Percentiles rank a stretch among this genome's conserved stretches.
These are phyloP conservation scores for Palythoa caribaeorum DNA, from an alignment of 92 coral and sea anemone species.

Conservation along the genomic window DNA sequence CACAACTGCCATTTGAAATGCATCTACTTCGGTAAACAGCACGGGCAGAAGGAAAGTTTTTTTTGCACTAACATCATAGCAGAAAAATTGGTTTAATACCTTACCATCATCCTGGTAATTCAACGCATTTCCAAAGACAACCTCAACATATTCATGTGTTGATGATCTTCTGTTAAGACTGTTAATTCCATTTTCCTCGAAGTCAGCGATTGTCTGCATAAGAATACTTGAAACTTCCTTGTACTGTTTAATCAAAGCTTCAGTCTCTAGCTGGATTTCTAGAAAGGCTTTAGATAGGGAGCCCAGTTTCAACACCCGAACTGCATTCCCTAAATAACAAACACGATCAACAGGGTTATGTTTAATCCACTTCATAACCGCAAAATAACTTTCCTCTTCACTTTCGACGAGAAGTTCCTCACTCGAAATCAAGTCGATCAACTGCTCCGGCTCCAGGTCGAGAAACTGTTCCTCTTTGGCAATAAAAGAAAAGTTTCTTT, in stretches of 20 bases:
- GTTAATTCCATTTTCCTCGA: not conserved
- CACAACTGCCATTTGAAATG: conserved; percentile 59
- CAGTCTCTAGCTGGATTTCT: conserved; percentile 48
- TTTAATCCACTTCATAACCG: conserved; percentile 74
- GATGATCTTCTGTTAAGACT: conserved; percentile 52
- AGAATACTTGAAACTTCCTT: not conserved
- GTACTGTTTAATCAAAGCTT: conserved; percentile 46
- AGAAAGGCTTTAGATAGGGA: conserved; percentile 59
- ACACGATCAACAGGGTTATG: conserved; percentile 57
- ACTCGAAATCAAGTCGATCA: conserved; percentile 51
- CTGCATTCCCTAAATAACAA: conserved; percentile 44
- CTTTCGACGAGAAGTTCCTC: conserved; percentile 69
- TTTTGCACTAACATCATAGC: conserved; percentile 70
- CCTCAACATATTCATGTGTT: conserved; percentile 56
- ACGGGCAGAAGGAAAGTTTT: conserved; percentile 58
- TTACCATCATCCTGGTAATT: not conserved
- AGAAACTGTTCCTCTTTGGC: conserved; percentile 71
- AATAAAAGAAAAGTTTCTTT: conserved; percentile 62
- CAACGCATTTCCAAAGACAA: conserved; percentile 55
- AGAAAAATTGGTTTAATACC: conserved; percentile 60
- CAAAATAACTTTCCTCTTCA: conserved; percentile 72
- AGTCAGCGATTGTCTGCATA: not conserved
- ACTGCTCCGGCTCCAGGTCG: conserved; percentile 42
- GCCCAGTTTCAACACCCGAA: conserved; percentile 42
- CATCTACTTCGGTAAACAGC: conserved; percentile 40